Evolutionary conservation across 2,888 invertebrate genomes (phyloP), one percentile per base, ranked within the genome.

Genomic region (Dryobota labecula): DNA sequence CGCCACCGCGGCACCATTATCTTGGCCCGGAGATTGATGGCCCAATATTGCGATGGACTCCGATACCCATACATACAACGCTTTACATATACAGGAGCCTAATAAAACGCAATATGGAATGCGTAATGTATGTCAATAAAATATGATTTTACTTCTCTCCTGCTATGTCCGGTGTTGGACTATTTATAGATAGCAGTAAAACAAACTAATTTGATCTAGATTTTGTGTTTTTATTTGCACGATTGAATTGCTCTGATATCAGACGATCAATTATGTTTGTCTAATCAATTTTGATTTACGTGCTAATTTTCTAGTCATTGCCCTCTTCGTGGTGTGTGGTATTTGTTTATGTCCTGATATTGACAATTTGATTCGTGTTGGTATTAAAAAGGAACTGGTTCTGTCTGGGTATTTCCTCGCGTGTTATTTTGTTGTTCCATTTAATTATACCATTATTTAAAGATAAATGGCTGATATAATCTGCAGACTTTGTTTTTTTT

Each of bases 21-120:
- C 92, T 93, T 91, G 87, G 87, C 89, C 84, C 80, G 88, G 91
- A 93, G 94, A 94, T 94, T 93, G 93, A 94, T 94, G 91, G 87
- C 87, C 91, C 90, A 92, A 94, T 94, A 93, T 92, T 90, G 89
- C 91, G 90, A 92, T 92, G 89, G 90, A 89, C 88, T 90, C 83
- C 84, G 84, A 86, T 87, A 85, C 82, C 62, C 69, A 83, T 73
- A 76, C 69, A 82, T 82, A 85, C 85, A 82, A 68, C 66, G 70
- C 70, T 80, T 74, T 68, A 79, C 78, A 70, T 79, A 73, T 74
- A 64, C 73, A 71, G 45, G 38, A 47, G 72, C 53, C 43, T 76
- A 82, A 74, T 78, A 77, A 78, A 84, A 76, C 63, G 67, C 63
- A 76, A 73, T 70, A 82, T 74, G 38, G 82, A 83, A 83, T 80